Percentiles rank a stretch among this genome's conserved stretches.
phyloP scores from a whole-genome alignment of 2,113 vertebrate species.

The Rhagologus leucostigma region DNA sequence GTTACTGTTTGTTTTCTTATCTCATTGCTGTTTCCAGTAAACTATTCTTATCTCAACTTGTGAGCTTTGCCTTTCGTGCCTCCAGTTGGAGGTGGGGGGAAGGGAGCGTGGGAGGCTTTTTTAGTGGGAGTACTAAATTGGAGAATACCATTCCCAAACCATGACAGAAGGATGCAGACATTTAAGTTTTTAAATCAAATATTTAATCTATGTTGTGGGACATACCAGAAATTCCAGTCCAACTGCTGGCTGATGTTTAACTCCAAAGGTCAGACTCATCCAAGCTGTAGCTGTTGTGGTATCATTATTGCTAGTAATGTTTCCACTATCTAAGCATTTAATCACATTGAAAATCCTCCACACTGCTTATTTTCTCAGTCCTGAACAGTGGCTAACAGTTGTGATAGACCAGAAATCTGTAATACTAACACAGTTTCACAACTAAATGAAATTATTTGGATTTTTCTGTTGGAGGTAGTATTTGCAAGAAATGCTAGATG shows the following conservation, averaged over 20 bases:
- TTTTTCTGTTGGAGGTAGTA: not conserved
- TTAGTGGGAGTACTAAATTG: not conserved
- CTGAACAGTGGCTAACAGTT: not conserved
- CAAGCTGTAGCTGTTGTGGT: not conserved
- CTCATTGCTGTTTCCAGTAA: not conserved
- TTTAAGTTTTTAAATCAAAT: not conserved
- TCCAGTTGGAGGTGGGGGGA: not conserved
- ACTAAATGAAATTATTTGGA: not conserved
- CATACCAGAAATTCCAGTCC: slow-evolving; percentile 35
- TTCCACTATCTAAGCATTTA: not conserved
- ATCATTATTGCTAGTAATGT: not conserved
- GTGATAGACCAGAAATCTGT: not conserved
- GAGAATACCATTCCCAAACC: not conserved
- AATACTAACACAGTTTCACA: not conserved
- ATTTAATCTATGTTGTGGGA: slow-evolving; percentile 2
- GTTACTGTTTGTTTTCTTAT: not conserved
- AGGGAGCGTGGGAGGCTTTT: not conserved
- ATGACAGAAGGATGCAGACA: not conserved
- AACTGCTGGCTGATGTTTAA: slow-evolving; percentile 47
- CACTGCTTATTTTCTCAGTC: not conserved
- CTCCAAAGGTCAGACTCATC: slow-evolving; percentile 6
- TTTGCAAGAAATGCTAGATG: not conserved
- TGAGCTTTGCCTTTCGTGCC: not conserved
- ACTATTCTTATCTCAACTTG: not conserved
- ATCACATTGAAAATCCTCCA: not conserved